Evolutionary conservation across 2,888 invertebrate species (phyloP), one percentile per base, ranked within the genome.

Genomic region (Syritta pipiens): DNA sequence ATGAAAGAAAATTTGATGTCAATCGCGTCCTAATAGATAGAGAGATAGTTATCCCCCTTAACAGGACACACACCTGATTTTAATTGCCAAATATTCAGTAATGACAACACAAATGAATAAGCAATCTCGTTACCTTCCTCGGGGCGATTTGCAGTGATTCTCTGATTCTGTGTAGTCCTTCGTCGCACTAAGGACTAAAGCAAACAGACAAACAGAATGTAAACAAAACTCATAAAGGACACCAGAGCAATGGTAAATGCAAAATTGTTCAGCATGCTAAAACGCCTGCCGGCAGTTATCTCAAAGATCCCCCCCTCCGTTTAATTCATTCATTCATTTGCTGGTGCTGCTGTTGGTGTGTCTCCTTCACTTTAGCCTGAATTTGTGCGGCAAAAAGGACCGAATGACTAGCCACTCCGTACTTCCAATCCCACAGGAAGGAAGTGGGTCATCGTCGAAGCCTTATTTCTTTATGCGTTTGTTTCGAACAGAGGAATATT

Each of bases 381-480:
- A 62, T 49, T 19, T 63, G 62, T 51, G 49, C 62, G n/a, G n/a
- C n/a, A n/a, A n/a, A 51, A 62, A 42, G 62, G 32, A 42, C 49
- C 19, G 9, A 37, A 48, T 14, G 48, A 35, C 22, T 28, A 65
- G 44, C 22, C 53, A 65, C 35, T 55, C 53, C 32, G n/a, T n/a
- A n/a, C n/a, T n/a, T n/a, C n/a, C n/a, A n/a, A n/a, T n/a, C 53
- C 65, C 53, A 44, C 20, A n/a, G n/a, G n/a, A n/a, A 53, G 46
- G 65, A 65, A 65, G 55, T 65, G 19, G 65, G 65, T 65, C 65
- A 46, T 44, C 44, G 32, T 44, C 44, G 51, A 51, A 63, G 35
- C 44, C 35, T 53, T 51, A 44, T 44, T 32, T 65, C 9, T 44
- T 40, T 32, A n/a, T 7, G 14, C 35, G 40, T 42, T 30, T 7